These are phyloP conservation scores for Etheostoma cragini DNA, from an alignment of 2,113 vertebrate genomes.

Conservation along the genomic window DNA sequence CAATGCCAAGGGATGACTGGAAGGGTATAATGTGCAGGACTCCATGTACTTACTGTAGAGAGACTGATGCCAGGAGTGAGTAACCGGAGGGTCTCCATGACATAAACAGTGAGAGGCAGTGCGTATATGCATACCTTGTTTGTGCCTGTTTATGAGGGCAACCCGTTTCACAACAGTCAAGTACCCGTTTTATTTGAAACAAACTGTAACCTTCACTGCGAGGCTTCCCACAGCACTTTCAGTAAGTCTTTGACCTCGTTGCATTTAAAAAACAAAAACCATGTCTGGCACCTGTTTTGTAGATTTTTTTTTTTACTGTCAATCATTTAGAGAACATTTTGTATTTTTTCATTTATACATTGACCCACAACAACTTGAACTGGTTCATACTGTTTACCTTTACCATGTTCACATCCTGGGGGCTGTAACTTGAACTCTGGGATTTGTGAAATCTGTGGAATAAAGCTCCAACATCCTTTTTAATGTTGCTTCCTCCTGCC, in stretches of 20 bases:
- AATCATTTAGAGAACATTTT: conserved; percentile 24
- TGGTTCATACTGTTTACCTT: conserved; percentile 16
- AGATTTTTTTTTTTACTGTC: too few species aligned
- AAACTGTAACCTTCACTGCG: conserved; percentile 26
- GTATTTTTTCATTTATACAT: not conserved
- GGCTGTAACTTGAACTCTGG: not conserved
- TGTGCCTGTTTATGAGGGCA: conserved; percentile 50
- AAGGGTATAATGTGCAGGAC: conserved; percentile 24
- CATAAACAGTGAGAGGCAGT: conserved; percentile 45
- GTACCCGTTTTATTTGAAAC: conserved; percentile 31
- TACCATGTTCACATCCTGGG: not conserved
- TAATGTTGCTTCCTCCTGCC: not conserved
- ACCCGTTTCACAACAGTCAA: conserved; percentile 57
- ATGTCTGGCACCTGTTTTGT: conserved; percentile 15
- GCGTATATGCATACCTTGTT: conserved; percentile 27
- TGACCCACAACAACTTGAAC: conserved; percentile 9
- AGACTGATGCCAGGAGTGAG: conserved; percentile 50
- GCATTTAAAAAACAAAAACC: not conserved
- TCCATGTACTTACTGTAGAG: not conserved
- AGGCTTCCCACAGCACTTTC: conserved; percentile 50
- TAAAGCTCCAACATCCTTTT: not conserved
- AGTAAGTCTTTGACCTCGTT: conserved; percentile 40
- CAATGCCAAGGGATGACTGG: conserved; percentile 66
- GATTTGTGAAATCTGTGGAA: not conserved
- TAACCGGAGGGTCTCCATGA: conserved; percentile 50